These are phyloP conservation scores for Urocyon cinereoargenteus DNA, from an alignment of 2,797 vertebrate species.

Conservation along the genomic window DNA sequence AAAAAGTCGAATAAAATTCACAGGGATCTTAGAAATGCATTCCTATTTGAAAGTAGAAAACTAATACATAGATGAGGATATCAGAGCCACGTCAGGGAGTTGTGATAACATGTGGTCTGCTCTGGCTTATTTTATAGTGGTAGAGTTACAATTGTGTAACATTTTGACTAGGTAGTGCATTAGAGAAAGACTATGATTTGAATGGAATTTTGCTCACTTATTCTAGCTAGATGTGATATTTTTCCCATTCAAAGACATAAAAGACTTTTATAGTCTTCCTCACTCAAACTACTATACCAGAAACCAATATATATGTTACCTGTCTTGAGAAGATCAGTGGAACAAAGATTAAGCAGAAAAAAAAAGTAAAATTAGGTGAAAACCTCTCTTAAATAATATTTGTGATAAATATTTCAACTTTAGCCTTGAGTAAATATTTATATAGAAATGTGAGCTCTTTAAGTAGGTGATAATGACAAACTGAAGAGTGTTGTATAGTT, in stretches of 20 bases:
- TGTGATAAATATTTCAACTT: conserved; percentile 25
- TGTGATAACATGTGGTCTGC: not conserved
- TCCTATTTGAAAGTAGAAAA: not conserved
- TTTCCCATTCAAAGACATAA: not conserved
- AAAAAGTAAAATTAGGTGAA: not conserved
- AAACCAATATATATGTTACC: not conserved
- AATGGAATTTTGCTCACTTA: not conserved
- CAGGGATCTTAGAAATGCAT: not conserved
- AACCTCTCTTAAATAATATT: not conserved
- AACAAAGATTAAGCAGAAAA: not conserved
- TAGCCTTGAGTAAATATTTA: conserved; percentile 39
- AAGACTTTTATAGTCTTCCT: not conserved
- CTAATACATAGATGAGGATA: not conserved
- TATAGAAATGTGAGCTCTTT: not conserved
- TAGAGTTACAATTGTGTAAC: not conserved
- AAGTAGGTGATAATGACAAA: conserved; percentile 21
- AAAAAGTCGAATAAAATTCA: not conserved
- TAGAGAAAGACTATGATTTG: not conserved
- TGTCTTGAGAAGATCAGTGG: not conserved
- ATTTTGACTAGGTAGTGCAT: not conserved
- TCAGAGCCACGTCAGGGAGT: not conserved
- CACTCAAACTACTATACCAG: not conserved
- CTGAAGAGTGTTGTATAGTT: not conserved
- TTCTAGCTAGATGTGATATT: not conserved
- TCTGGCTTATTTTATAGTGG: not conserved